Percentiles rank a stretch among this genome's conserved stretches.
Evolutionary conservation across 2,113 vertebrate species (phyloP).

Genomic region (Ictalurus furcatus): DNA sequence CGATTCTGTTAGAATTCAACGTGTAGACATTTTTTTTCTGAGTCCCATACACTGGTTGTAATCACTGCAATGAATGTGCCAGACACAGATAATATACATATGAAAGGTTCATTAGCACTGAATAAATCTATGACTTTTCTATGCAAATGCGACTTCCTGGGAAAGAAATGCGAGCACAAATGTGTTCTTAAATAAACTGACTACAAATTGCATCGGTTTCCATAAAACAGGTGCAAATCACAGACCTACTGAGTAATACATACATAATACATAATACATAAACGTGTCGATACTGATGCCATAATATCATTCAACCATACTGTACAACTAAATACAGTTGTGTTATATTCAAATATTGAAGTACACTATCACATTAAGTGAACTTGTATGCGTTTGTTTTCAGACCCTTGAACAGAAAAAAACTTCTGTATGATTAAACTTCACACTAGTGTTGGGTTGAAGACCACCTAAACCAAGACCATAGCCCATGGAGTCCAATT

Average conservation of each 20-base stretch:
- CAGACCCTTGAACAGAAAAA: not conserved
- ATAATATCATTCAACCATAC: not conserved
- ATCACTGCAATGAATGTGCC: not conserved
- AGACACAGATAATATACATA: not conserved
- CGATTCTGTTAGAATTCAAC: not conserved
- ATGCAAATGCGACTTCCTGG: not conserved
- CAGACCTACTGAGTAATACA: not conserved
- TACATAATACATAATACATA: not conserved
- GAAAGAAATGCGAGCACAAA: not conserved
- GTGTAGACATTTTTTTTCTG: not conserved
- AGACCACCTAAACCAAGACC: not conserved
- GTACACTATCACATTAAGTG: not conserved
- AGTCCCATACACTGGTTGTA: not conserved
- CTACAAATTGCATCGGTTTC: not conserved
- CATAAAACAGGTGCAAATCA: not conserved
- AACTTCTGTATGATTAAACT: not conserved
- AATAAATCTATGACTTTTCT: not conserved
- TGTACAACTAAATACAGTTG: not conserved
- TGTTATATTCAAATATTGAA: not conserved
- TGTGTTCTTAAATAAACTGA: not conserved
- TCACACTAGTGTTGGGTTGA: not conserved
- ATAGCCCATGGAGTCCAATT: not conserved
- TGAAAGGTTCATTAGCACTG: not conserved
- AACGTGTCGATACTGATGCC: not conserved
- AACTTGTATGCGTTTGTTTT: not conserved